A percentile compares a stretch with the other conserved stretches of the same genome.
These are phyloP conservation scores for Drosophila formosana DNA, from an alignment of 2,888 invertebrate genomes.

Conservation along the genomic window DNA sequence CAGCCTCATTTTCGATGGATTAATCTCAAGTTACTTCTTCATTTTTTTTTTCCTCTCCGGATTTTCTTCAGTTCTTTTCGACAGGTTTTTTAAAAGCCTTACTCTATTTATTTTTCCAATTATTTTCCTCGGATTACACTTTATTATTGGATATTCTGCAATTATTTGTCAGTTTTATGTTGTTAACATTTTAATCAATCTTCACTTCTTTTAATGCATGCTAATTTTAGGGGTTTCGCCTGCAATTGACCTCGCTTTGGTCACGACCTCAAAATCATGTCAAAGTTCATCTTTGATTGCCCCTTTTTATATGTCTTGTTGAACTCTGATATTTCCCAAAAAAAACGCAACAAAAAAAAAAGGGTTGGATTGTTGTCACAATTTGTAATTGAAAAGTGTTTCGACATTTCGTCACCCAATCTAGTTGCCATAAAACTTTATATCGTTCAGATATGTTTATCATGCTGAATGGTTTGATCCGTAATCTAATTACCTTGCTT, in stretches of 20 bases:
- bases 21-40: constrained; percentile 15
- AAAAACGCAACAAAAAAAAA: not conserved
- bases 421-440: constrained; percentile 1
- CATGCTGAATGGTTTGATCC: not conserved
- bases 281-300: constrained; percentile 11
- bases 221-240: constrained; percentile 2
- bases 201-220: not conserved
- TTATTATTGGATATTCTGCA: not conserved
- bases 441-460: not conserved
- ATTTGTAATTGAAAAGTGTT: constrained; percentile 8
- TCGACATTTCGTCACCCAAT: constrained; percentile 3
- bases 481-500: not conserved
- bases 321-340: constrained; percentile 35
- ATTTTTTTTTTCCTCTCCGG: not conserved
- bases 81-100: not conserved
- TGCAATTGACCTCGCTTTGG: constrained; percentile 35
- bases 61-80: not conserved
- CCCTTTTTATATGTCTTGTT: constrained; percentile 10
- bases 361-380: constrained; percentile 33
- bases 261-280: constrained; percentile 26
- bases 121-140: not conserved
- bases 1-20: constrained; percentile 31
- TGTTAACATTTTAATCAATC: not conserved
- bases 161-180: not conserved
- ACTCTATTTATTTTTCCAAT: not conserved